Percentiles rank a stretch among this genome's conserved stretches.
These are phyloP conservation scores for Ia io DNA, from an alignment of 2,113 vertebrate genomes.

Conservation along the genomic window DNA sequence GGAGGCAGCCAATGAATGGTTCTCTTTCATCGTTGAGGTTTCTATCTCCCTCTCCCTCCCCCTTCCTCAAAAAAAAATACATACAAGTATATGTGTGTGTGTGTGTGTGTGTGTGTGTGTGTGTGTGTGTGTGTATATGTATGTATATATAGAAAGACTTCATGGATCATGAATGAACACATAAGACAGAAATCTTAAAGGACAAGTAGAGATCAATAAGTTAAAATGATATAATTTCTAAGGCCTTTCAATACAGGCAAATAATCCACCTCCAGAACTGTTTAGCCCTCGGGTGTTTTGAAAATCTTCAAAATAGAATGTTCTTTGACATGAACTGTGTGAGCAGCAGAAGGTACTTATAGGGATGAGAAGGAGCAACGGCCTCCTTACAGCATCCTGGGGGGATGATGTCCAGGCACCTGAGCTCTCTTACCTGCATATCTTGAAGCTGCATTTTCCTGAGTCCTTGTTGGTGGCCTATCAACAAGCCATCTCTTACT, in stretches of 20 bases:
- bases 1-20: no score
- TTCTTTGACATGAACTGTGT: not conserved
- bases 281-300: not conserved
- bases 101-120: no score
- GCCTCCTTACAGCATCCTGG: no score
- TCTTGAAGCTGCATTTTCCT: fast-evolving
- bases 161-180: not conserved
- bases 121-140: no score
- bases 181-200: not conserved
- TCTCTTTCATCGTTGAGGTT: no score
- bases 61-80: no score
- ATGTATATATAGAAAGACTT: not conserved
- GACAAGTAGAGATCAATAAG: not conserved
- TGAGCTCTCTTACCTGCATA: not conserved
- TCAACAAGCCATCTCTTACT: not conserved
- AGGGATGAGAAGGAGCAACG: not conserved
- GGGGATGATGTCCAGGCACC: no score
- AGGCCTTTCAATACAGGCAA: not conserved
- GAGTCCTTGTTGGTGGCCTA: not conserved
- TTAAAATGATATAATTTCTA: not conserved
- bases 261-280: fast-evolving
- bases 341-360: not conserved
- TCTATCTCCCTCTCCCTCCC: no score
- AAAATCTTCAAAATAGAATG: not conserved
- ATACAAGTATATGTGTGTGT: no score